These are phyloP conservation scores for Xanthia togata DNA, from an alignment of 2,888 invertebrate genomes.

Conservation along the genomic window DNA sequence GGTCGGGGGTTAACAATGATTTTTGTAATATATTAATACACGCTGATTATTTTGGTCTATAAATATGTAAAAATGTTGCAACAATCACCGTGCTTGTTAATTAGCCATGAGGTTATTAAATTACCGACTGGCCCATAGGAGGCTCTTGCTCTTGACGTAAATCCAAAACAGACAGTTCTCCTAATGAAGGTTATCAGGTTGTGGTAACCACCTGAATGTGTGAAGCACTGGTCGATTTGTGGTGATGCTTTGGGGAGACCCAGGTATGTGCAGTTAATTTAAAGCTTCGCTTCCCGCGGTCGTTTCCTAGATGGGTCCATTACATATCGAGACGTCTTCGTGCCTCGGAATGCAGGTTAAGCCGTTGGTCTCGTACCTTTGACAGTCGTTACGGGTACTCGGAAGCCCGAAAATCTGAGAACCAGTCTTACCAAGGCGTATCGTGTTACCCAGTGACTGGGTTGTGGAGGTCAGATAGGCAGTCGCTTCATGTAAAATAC, in stretches of 20 bases:
- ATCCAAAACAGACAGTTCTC: background rate
- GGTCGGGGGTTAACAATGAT: slow-evolving; percentile 25
- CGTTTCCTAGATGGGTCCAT: no score
- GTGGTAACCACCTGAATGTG: background rate
- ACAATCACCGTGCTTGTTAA: background rate
- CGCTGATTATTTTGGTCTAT: background rate
- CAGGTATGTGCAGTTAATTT: background rate
- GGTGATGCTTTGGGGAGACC: background rate
- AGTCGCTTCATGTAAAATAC: no score
- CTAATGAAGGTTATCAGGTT: background rate
- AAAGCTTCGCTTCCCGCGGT: no score
- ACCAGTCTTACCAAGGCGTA: no score
- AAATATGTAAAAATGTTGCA: no score
- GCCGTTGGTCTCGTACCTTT: no score
- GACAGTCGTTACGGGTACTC: no score
- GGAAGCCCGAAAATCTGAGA: no score
- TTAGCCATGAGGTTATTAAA: background rate
- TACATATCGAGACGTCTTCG: no score
- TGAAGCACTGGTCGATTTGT: background rate
- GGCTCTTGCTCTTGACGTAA: background rate
- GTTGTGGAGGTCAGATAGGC: no score
- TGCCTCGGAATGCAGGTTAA: no score
- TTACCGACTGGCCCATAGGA: background rate
- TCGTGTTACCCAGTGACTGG: no score
- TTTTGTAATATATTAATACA: slow-evolving; percentile 2